Evolutionary conservation across 1,140 invertebrate genomes (phyloP).

Genomic region (Campoletis sonorensis): DNA sequence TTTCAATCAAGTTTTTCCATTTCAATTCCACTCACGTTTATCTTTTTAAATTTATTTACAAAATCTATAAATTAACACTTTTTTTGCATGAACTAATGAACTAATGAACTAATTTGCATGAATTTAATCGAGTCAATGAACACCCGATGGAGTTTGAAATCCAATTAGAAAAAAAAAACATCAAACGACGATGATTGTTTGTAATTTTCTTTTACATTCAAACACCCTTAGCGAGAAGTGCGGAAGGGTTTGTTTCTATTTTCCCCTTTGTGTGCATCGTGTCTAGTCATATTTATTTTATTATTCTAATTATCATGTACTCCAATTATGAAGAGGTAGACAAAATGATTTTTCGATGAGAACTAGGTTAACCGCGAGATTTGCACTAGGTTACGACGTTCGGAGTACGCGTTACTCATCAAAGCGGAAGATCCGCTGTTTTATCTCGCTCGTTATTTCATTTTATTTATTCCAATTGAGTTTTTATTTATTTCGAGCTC

Average conservation of each 20-base stretch:
- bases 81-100: too few relatives aligned
- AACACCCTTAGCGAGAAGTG: background rate
- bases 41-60: too few relatives aligned
- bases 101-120: too few relatives aligned
- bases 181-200: too few relatives aligned
- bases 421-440: conserved; percentile 23
- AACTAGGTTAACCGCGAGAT: conserved; percentile 21
- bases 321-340: background rate
- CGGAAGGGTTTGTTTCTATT: background rate
- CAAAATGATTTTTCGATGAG: background rate
- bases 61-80: too few relatives aligned
- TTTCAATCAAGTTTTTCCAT: too few relatives aligned
- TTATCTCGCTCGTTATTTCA: background rate
- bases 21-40: too few relatives aligned
- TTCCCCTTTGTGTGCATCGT: background rate
- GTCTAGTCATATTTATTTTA: background rate
- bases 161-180: too few relatives aligned
- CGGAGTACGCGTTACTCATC: background rate
- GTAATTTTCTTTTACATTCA: too few relatives aligned
- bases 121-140: too few relatives aligned
- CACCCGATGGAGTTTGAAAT: too few relatives aligned
- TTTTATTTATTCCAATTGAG: background rate
- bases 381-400: conserved; percentile 29
- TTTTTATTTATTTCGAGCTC: conserved; percentile 2
- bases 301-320: background rate